A percentile compares a stretch with the other conserved stretches of the same genome.
Conservation (phyloP, 2,113 vertebrate species). For the Prinia subflava region DNA sequence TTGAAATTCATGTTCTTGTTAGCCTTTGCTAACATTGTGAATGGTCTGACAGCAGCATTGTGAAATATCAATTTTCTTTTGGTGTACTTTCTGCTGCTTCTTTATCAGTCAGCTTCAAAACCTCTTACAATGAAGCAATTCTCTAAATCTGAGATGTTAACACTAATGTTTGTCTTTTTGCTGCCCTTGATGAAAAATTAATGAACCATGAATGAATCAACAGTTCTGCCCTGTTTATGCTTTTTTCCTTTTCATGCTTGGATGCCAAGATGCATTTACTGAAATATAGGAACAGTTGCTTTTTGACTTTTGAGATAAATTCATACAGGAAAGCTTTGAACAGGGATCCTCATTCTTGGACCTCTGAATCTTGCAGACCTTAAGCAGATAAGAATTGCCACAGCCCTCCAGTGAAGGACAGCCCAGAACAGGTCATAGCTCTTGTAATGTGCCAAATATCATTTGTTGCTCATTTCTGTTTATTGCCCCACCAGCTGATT, state of each 20-base stretch:
- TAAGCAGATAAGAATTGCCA: neutral
- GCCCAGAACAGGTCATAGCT: neutral
- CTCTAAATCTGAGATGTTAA: neutral
- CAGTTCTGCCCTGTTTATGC: neutral
- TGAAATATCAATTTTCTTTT: neutral
- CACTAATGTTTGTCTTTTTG: constrained; percentile 19
- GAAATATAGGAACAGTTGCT: neutral
- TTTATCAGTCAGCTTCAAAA: neutral
- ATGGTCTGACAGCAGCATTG: neutral
- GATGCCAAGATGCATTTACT: neutral
- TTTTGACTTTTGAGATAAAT: constrained; percentile 3
- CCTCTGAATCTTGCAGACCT: neutral
- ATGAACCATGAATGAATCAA: constrained; percentile 23
- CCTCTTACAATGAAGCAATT: neutral
- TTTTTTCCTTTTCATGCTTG: neutral
- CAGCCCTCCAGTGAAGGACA: neutral
- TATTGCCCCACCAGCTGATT: neutral
- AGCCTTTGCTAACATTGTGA: neutral
- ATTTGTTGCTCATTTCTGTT: neutral
- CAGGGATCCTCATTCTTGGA: neutral
- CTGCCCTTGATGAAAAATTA: constrained; percentile 28
- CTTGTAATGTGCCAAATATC: neutral
- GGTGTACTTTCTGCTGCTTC: neutral
- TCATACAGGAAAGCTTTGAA: neutral
- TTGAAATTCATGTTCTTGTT: neutral